Conservation (phyloP, 1,140 invertebrate species). For the Heliothis subflexa region DNA sequence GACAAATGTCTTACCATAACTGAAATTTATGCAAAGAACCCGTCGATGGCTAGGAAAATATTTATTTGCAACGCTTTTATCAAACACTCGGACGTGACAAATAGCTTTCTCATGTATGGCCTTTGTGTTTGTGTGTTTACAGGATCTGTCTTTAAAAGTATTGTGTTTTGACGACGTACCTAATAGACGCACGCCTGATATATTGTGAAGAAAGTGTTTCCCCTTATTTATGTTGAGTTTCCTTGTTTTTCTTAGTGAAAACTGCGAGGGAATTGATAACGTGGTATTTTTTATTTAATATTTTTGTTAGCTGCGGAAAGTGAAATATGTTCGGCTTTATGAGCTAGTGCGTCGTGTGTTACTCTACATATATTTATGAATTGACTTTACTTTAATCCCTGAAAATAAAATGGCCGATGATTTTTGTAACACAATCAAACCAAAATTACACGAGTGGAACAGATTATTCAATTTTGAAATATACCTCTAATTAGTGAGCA, state of each 20-base stretch:
- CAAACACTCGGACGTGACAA: constrained; percentile 38
- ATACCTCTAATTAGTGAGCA: not conserved
- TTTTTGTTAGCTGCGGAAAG: constrained; percentile 20
- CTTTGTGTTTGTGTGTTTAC: constrained; percentile 9
- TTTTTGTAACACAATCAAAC: not conserved
- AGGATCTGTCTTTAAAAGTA: constrained; percentile 30
- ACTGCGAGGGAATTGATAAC: constrained; percentile 9
- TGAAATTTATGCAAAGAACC: constrained; percentile 51
- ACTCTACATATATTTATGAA: not conserved
- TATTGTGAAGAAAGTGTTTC: constrained; percentile 32
- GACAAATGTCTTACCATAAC: constrained; percentile 50
- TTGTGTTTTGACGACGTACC: constrained; percentile 30
- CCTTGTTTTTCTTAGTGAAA: constrained; percentile 39
- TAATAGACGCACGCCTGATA: not conserved
- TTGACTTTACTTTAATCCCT: not conserved
- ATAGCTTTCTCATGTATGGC: constrained; percentile 17
- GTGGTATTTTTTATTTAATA: constrained; percentile 18
- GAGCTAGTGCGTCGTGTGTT: not conserved
- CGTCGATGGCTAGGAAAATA: constrained; percentile 47
- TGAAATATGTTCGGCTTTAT: constrained; percentile 14
- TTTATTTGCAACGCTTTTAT: constrained; percentile 47
- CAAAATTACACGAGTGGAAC: not conserved
- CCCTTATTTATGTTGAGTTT: constrained; percentile 33
- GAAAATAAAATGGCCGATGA: not conserved
- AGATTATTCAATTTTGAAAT: not conserved